phyloP scores from a whole-genome alignment of 2,797 vertebrate species.

The Gymnoscopelus microlampas region DNA sequence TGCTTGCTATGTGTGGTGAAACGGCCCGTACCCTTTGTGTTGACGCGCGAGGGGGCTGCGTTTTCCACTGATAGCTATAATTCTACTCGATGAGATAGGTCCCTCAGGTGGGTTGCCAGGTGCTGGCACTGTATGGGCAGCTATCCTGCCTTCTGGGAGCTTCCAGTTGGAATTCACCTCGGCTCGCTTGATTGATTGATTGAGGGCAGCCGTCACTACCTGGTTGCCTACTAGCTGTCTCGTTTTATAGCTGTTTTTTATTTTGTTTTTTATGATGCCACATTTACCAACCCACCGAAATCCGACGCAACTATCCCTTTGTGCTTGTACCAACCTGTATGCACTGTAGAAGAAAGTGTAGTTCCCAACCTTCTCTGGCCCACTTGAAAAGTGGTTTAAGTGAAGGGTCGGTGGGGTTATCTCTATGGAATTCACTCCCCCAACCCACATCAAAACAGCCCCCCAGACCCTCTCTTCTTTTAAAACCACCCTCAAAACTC shows the following conservation, averaged over 20 bases:
- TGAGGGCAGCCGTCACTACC: slow-evolving; percentile 15
- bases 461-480: too few relatives aligned
- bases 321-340: too few relatives aligned
- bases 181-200: slow-evolving; percentile 28
- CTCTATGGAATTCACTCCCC: too few relatives aligned
- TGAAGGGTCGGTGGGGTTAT: too few relatives aligned
- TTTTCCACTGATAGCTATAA: slow-evolving; percentile 20
- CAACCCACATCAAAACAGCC: too few relatives aligned
- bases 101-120: slow-evolving; percentile 42
- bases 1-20: slow-evolving; percentile 7
- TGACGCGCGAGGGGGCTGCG: not conserved
- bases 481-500: too few relatives aligned
- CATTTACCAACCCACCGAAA: too few relatives aligned
- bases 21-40: slow-evolving; percentile 30
- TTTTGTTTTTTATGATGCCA: not conserved
- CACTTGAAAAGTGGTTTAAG: too few relatives aligned
- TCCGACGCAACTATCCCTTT: too few relatives aligned
- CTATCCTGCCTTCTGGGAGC: not conserved
- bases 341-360: too few relatives aligned
- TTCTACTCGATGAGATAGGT: slow-evolving; percentile 10
- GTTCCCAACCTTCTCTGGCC: too few relatives aligned
- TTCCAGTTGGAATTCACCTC: not conserved
- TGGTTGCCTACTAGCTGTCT: slow-evolving; percentile 6
- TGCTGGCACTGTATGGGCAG: slow-evolving; percentile 5
- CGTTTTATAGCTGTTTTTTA: slow-evolving; percentile 24